Evolutionary conservation across 2,113 vertebrate species (phyloP), one percentile per base, ranked within the genome.

Genomic region (Eublepharis macularius): DNA sequence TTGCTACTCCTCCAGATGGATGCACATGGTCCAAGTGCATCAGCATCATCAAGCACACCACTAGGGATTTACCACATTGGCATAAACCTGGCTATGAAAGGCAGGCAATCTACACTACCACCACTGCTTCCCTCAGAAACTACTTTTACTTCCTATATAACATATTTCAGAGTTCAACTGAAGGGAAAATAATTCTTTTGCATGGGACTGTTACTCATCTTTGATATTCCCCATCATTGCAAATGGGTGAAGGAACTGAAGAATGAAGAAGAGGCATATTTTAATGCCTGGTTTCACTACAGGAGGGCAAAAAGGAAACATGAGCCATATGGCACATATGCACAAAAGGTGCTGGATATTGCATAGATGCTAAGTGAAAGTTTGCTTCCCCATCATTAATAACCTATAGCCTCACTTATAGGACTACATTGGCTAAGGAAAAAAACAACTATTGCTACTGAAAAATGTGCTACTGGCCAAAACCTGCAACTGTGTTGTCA

Each of bases 311-410:
- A 24, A 19, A 60, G 11, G 60, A 63, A 29, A 63, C 60, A 29
- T 29, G 43, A 66, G 78, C 39, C 43, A 65, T 41, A 43, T 63
- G n/a, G 78, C n/a, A 78, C 49, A 82, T 68, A 32, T 34, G 13
- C 63, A 34, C 26, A 13, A 39, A 43, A 34, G 81, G 65, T 74
- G 82, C 36, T 43, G 47, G 76, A 74, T 84, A 87, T 87, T 90
- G 94, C 94, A 92, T 72, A 92, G 93, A 92, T 80, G 6, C 51
- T 54, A 51, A 73, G 78, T 74, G 76, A 0, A 45, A 60, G 73
- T 60, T 77, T 57, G 79, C 85, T 51, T 82, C 49, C 76, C 69
- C 80, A 65, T 66, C 12, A 6, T 81, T 17, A 69, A 1, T 4
- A 39, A 89, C 69, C 68, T 34, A 36, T 0, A 7, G 81, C 36